Conservation (phyloP, 2,113 vertebrate species). For the Lepidothrix coronata region DNA sequence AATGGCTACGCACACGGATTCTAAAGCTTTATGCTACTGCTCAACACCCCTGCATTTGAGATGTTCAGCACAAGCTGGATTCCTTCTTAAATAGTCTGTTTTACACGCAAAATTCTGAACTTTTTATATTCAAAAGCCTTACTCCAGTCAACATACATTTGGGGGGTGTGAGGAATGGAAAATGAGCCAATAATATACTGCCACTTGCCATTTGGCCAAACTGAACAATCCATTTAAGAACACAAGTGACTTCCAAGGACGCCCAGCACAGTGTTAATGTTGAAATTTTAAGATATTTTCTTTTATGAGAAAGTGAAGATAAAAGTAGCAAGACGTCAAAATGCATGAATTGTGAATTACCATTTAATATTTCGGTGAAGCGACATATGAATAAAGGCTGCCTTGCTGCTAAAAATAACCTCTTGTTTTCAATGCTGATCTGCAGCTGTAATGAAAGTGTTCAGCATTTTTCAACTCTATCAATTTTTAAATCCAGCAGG, state of each 20-base stretch:
- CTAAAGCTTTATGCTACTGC: neutral
- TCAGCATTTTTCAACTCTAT: constrained; percentile 1
- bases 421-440: constrained; percentile 7
- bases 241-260: neutral
- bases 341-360: neutral
- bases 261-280: neutral
- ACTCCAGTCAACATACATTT: neutral
- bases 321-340: constrained; percentile 32
- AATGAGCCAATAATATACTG: neutral
- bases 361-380: constrained; percentile 34
- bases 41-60: neutral
- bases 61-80: neutral
- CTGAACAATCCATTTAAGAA: neutral
- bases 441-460: neutral
- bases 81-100: neutral
- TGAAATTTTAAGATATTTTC: neutral
- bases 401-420: constrained; percentile 44
- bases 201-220: neutral
- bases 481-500: neutral
- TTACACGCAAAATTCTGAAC: neutral
- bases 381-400: neutral
- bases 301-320: constrained; percentile 20
- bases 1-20: neutral
- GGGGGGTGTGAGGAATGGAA: neutral
- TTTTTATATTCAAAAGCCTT: neutral